These are phyloP conservation scores for Brachypodius melanocephalos DNA, from an alignment of 2,113 vertebrate species.

Conservation along the genomic window DNA sequence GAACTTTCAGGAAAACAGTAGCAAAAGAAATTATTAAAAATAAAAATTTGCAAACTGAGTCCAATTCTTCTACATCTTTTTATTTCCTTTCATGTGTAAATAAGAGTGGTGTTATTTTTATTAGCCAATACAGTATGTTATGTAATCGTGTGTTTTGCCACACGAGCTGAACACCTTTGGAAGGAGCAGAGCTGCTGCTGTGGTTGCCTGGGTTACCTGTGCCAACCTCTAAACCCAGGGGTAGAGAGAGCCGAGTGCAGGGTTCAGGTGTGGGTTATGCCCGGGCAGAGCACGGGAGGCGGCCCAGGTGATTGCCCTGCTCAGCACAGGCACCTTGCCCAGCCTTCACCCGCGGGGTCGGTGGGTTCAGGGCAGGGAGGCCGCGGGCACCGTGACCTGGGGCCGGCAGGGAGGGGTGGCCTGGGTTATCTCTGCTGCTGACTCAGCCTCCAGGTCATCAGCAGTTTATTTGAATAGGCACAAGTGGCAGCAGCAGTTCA, in stretches of 20 bases:
- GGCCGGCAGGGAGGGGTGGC: background rate
- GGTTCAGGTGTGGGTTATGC: accelerated
- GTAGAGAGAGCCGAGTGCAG: accelerated
- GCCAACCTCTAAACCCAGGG: accelerated
- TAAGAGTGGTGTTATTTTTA: background rate
- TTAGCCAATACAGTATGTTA: background rate
- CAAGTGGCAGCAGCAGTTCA: background rate
- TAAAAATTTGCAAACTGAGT: background rate
- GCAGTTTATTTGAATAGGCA: background rate
- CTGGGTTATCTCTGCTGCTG: background rate
- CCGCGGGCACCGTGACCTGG: background rate
- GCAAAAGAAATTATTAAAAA: background rate
- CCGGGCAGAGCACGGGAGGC: background rate
- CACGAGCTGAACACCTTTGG: background rate
- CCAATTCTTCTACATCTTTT: background rate
- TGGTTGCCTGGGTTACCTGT: background rate
- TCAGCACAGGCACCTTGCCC: background rate
- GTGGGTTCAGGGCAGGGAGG: background rate
- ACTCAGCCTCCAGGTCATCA: background rate
- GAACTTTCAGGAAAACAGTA: background rate
- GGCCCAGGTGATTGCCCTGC: background rate
- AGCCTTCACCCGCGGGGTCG: accelerated
- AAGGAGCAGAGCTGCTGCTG: background rate
- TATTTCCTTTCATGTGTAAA: background rate
- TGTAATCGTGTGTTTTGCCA: background rate